phyloP scores from a whole-genome alignment of 2,113 vertebrate genomes.

The Colius striatus region DNA sequence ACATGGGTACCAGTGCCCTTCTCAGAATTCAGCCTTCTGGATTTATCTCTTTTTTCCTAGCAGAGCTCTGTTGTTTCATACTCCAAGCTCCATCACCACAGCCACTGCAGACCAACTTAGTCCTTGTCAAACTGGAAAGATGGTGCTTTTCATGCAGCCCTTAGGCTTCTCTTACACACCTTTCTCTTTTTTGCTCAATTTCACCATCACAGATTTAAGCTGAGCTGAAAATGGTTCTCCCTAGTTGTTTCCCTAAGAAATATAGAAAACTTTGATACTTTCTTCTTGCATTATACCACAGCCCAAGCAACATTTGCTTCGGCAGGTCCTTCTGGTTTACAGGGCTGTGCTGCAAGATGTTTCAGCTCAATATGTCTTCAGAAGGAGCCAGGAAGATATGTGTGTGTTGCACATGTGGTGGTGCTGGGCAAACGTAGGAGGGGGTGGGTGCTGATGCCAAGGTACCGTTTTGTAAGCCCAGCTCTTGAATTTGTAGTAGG shows the following conservation, averaged over 20 bases:
- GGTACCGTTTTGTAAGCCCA: not conserved
- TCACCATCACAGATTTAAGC: not conserved
- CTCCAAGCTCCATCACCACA: not conserved
- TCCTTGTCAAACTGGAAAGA: not conserved
- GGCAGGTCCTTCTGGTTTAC: not conserved
- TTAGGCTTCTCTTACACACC: not conserved
- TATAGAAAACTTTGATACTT: not conserved
- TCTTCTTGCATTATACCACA: fast-evolving
- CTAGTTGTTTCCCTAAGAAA: not conserved
- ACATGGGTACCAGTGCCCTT: not conserved
- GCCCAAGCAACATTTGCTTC: not conserved
- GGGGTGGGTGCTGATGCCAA: not conserved
- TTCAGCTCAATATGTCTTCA: not conserved
- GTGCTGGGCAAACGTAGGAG: not conserved
- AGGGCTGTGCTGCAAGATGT: not conserved
- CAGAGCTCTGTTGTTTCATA: not conserved
- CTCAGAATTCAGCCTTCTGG: not conserved
- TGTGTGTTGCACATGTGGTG: fast-evolving
- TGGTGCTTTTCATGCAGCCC: not conserved
- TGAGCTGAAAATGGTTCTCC: not conserved
- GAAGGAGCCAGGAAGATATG: not conserved
- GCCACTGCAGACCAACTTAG: not conserved
- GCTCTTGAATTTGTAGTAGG: not conserved
- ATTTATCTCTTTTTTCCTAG: not conserved
- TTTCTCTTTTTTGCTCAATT: not conserved